phyloP scores from a whole-genome alignment of 2,888 invertebrate genomes.

The Endotricha flammealis region DNA sequence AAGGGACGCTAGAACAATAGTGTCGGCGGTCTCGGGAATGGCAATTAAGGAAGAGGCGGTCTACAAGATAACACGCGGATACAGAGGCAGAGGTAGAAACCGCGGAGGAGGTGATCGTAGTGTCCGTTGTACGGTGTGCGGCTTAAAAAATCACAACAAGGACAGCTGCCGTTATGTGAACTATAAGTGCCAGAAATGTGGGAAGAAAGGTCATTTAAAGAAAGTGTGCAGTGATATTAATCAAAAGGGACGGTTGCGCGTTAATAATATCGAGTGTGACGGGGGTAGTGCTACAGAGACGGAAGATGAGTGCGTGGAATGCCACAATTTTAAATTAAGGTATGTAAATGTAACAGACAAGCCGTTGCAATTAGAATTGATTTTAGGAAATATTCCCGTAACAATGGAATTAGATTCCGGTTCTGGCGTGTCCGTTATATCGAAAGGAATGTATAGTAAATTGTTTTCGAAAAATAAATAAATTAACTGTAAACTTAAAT shows the following conservation, averaged over 20 bases:
- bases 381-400: conserved; percentile 5
- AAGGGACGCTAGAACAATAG: too few relatives aligned
- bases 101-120: too few relatives aligned
- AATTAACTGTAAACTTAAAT: conserved; percentile 14
- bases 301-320: conserved; percentile 14
- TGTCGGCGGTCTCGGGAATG: conserved; percentile 4
- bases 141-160: conserved; percentile 14
- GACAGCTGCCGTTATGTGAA: conserved; percentile 19
- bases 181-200: conserved; percentile 20
- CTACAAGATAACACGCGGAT: conserved; percentile 11
- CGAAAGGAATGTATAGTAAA: conserved; percentile 13
- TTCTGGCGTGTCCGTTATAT: conserved; percentile 18
- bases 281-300: not conserved
- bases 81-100: too few relatives aligned
- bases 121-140: conserved; percentile 16
- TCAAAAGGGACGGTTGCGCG: too few relatives aligned
- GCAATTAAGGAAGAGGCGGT: conserved; percentile 17
- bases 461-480: conserved; percentile 12
- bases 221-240: conserved; percentile 15
- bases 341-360: conserved; percentile 15
- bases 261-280: not conserved
- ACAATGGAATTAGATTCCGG: conserved; percentile 22
- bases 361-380: conserved; percentile 13
- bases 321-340: conserved; percentile 20
- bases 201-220: conserved; percentile 22